phyloP scores from a whole-genome alignment of 2,888 invertebrate genomes.

The Drosophila maculinotata region DNA sequence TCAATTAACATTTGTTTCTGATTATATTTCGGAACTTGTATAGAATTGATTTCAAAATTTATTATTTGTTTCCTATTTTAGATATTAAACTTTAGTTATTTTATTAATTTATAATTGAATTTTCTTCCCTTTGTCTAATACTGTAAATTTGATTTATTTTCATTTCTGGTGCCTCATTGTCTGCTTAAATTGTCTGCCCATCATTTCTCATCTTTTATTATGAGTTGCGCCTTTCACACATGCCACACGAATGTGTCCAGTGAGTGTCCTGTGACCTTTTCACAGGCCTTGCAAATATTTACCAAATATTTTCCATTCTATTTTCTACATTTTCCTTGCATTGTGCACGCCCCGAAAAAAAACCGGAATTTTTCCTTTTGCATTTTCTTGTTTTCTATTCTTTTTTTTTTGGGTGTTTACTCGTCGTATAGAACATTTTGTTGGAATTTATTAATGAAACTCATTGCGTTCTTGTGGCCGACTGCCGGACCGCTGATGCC shows the following conservation, averaged over 20 bases:
- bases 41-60: not conserved
- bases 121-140: too few species aligned
- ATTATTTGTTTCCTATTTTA: not conserved
- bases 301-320: conserved; percentile 74
- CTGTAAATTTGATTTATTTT: too few species aligned
- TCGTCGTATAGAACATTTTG: conserved; percentile 43
- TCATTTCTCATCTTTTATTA: conserved; percentile 54
- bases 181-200: conserved; percentile 33
- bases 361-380: not conserved
- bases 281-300: conserved; percentile 72
- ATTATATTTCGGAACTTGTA: not conserved
- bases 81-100: too few species aligned
- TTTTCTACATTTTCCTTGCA: conserved; percentile 51
- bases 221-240: conserved; percentile 42
- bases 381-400: conserved; percentile 1
- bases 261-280: conserved; percentile 43
- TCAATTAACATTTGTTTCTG: conserved; percentile 9
- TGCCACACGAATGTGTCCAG: conserved; percentile 14
- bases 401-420: conserved; percentile 19
- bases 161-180: conserved; percentile 47
- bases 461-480: conserved; percentile 58
- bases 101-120: too few species aligned
- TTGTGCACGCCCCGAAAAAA: conserved; percentile 60
- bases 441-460: conserved; percentile 80
- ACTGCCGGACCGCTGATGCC: conserved; percentile 42